phyloP scores from a whole-genome alignment of 2,888 invertebrate genomes.

The Oxycera nigricornis region DNA sequence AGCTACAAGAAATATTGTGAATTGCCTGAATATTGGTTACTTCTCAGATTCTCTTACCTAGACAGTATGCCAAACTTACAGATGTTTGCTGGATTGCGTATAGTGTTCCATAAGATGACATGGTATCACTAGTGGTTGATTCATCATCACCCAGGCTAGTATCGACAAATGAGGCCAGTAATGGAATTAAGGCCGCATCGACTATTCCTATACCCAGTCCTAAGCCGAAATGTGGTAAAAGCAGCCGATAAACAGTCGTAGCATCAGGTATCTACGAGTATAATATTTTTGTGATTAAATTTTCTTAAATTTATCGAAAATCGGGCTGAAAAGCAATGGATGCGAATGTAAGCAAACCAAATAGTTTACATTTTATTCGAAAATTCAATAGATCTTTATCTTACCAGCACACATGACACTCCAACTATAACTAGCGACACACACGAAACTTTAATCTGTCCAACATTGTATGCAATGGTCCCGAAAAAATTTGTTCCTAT shows the following conservation, averaged over 20 bases:
- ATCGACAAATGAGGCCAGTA: slow-evolving; percentile 77
- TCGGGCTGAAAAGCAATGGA: neutral
- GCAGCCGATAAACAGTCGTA: slow-evolving; percentile 67
- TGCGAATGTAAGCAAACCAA: too few relatives aligned
- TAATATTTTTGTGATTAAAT: slow-evolving; percentile 3
- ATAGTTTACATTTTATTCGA: neutral
- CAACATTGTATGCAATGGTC: slow-evolving; percentile 68
- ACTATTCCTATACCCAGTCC: slow-evolving; percentile 82
- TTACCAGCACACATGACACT: slow-evolving; percentile 69
- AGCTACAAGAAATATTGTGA: slow-evolving; percentile 63
- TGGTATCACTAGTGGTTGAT: slow-evolving; percentile 49
- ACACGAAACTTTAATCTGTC: slow-evolving; percentile 71
- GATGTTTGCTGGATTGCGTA: slow-evolving; percentile 85
- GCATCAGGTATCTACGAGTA: slow-evolving; percentile 71
- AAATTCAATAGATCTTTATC: slow-evolving; percentile 48
- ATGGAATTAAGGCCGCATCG: slow-evolving; percentile 81
- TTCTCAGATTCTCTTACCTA: slow-evolving; percentile 69
- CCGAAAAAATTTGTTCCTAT: slow-evolving; percentile 83
- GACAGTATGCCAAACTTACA: slow-evolving; percentile 79
- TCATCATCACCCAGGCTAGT: slow-evolving; percentile 57
- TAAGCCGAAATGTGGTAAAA: slow-evolving; percentile 79
- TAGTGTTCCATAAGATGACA: slow-evolving; percentile 76
- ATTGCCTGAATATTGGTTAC: too few relatives aligned
- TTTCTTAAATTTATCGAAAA: neutral
- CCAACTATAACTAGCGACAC: slow-evolving; percentile 71